A percentile compares a stretch with the other conserved stretches of the same genome.
phyloP scores from a whole-genome alignment of 2,113 vertebrate genomes.

The Pomatostomus ruficeps region DNA sequence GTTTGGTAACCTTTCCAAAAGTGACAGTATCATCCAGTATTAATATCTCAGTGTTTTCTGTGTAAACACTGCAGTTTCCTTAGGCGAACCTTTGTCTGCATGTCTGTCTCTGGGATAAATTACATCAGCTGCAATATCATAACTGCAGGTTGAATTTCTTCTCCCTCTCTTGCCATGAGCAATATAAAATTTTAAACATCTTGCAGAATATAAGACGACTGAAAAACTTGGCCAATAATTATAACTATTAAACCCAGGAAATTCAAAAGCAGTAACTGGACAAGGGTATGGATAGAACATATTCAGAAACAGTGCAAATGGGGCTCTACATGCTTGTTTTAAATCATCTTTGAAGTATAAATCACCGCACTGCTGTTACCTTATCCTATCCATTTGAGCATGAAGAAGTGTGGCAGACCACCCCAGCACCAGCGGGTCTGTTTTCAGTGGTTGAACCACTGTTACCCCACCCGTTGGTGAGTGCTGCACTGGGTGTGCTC shows the following conservation, averaged over 20 bases:
- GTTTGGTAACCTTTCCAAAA: constrained; percentile 1
- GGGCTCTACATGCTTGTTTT: background rate
- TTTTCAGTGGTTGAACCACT: background rate
- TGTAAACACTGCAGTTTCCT: background rate
- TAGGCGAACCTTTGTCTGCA: background rate
- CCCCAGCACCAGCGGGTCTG: background rate
- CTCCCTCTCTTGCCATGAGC: background rate
- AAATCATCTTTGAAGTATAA: background rate
- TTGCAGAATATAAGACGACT: background rate
- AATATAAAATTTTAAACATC: background rate
- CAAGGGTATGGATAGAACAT: background rate
- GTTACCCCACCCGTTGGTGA: background rate
- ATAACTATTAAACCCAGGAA: background rate
- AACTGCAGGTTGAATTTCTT: constrained; percentile 4
- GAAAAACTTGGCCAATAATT: background rate
- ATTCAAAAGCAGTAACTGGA: background rate
- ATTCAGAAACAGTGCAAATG: background rate
- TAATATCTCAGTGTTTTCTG: constrained; percentile 12
- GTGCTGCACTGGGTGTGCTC: background rate
- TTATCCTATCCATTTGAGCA: background rate
- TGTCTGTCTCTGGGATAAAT: background rate
- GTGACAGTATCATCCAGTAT: background rate
- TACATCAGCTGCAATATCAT: background rate
- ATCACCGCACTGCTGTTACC: background rate
- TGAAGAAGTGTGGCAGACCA: background rate